These are phyloP conservation scores for Panagrolaimus sp. DNA, from an alignment of 1,140 invertebrate species.

Conservation along the genomic window DNA sequence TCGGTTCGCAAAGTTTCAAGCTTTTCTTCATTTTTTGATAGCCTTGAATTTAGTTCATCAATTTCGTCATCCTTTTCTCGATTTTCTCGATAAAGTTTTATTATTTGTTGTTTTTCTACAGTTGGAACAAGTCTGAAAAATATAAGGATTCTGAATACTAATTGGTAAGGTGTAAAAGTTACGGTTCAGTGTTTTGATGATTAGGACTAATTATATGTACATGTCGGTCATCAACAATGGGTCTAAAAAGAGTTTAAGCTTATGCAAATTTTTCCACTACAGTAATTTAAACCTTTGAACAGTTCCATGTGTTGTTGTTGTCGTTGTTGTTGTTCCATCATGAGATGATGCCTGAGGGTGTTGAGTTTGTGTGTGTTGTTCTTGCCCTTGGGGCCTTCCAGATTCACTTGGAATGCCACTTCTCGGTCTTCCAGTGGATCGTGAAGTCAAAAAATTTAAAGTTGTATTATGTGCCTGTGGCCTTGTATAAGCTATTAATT, in stretches of 20 bases:
- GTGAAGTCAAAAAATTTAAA: constrained; percentile 40
- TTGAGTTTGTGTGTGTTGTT: too few species aligned
- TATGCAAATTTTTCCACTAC: neutral
- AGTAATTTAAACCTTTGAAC: neutral
- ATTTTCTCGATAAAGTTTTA: constrained; percentile 31
- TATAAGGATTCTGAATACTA: too few species aligned
- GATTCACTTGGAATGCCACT: neutral
- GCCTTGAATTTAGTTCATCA: constrained; percentile 24
- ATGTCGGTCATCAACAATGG: too few species aligned
- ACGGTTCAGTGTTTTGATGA: too few species aligned
- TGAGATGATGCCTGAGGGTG: neutral
- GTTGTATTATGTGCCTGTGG: constrained; percentile 40
- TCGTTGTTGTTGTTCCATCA: neutral
- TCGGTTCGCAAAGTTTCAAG: neutral
- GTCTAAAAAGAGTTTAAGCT: too few species aligned
- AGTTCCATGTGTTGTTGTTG: neutral
- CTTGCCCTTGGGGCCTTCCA: too few species aligned
- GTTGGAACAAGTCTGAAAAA: too few species aligned
- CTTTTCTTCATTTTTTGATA: constrained; percentile 26
- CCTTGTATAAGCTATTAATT: constrained; percentile 45
- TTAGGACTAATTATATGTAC: too few species aligned
- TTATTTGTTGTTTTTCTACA: constrained; percentile 19
- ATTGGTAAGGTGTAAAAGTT: too few species aligned
- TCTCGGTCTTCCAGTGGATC: constrained; percentile 15
- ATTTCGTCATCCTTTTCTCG: constrained; percentile 26